Base-by-base conservation (phyloP, 2,888 invertebrate species). In the Dione juno region DNA sequence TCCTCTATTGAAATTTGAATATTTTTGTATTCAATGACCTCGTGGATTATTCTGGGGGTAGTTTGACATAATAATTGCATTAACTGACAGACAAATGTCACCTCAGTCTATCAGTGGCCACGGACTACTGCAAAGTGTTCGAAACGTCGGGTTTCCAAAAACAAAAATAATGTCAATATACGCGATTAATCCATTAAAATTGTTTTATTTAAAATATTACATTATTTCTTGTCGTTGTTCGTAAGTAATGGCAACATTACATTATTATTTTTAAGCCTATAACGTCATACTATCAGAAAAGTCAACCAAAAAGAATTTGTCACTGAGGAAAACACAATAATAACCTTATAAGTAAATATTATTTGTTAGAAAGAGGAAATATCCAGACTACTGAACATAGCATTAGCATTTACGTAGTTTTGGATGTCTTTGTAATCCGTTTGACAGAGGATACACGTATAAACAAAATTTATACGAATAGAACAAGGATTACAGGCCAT, bases 341-440 rank as follows among this genome's bases (percentile, higher is more conserved):
- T n/a, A 43, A 43, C 43, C 45, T 28, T n/a, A 11, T 43, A 61
- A 61, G 61, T 58, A 58, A 67, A 58, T 21, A 67, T 66, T 54
- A 54, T 48, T 48, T 50, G n/a, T 28, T 61, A 11, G 45, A 54
- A 53, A 45, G 48, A 63, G 28, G 53, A 63, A 54, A 53, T 48
- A n/a, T 63, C 45, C 37, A 19, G 54, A 41, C 14, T 35, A 19
- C 21, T n/a, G 53, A 68, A 45, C 63, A 64, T 45, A 53, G 68
- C 57, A 73, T 73, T 69, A 73, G 48, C 66, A 71, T 71, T 74
- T 54, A 41, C 69, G 45, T 74, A 71, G 69, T 71, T 74, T 71
- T 43, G 21, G 63, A 59, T 59, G 64, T 67, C 67, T 69, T 64
- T 53, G 70, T 70, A 70, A 67, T 70, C 57, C 63, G 43, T 67